phyloP scores from a whole-genome alignment of 2,113 vertebrate genomes.

The Numenius arquata region DNA sequence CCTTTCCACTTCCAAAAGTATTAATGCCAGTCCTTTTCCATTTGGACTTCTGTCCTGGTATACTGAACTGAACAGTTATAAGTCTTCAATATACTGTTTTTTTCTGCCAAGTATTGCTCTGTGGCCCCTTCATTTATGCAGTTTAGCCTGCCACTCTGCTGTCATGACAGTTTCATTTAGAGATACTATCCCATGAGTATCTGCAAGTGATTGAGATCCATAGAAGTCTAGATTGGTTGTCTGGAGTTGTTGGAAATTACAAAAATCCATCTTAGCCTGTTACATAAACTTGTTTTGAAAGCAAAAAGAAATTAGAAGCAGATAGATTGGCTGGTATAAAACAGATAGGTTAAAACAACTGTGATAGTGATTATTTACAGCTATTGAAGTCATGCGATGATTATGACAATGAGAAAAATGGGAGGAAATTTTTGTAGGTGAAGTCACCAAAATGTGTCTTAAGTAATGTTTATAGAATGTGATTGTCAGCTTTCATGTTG shows the following conservation, averaged over 20 bases:
- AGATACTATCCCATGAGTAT: background rate
- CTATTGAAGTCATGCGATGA: background rate
- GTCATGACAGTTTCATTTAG: background rate
- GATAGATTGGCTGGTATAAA: constrained; percentile 10
- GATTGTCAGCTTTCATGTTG: background rate
- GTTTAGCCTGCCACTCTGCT: background rate
- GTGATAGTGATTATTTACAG: background rate
- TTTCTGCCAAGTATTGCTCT: background rate
- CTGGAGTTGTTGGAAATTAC: background rate
- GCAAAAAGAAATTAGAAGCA: constrained; percentile 45
- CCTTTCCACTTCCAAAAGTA: background rate
- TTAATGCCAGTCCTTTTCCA: background rate
- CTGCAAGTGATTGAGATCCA: background rate
- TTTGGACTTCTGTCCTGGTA: background rate
- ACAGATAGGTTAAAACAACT: background rate
- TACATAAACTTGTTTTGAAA: constrained; percentile 50
- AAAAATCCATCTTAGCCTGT: background rate
- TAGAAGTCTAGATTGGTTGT: background rate
- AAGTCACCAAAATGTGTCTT: background rate
- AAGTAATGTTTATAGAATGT: constrained; percentile 19
- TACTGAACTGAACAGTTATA: background rate
- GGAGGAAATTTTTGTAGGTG: constrained; percentile 23
- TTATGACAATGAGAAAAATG: background rate
- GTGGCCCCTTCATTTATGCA: background rate
- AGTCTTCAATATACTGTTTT: background rate